A percentile compares a stretch with the other conserved stretches of the same genome.
These are phyloP conservation scores for Dioctria linearis DNA, from an alignment of 2,888 invertebrate species.

Conservation along the genomic window DNA sequence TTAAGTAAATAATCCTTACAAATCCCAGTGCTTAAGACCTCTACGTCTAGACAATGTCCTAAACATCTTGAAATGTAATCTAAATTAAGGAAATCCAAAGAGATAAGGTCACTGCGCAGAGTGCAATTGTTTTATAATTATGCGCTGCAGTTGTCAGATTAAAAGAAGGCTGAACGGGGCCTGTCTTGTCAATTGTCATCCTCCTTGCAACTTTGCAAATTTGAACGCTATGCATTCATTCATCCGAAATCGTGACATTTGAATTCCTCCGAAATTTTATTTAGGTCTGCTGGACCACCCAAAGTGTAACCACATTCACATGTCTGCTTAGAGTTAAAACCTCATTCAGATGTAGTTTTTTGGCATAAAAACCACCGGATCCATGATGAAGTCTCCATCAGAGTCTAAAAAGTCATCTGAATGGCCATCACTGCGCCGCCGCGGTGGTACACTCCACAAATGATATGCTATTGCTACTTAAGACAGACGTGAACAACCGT, in stretches of 20 bases:
- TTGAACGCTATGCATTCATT: slow-evolving; percentile 19
- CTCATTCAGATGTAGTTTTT: slow-evolving; percentile 39
- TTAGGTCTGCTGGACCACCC: slow-evolving; percentile 25
- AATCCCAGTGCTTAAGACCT: not conserved
- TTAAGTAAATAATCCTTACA: slow-evolving; percentile 41
- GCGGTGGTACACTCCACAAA: slow-evolving; percentile 20
- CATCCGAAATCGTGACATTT: slow-evolving; percentile 30
- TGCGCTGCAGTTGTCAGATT: not conserved
- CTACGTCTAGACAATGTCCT: slow-evolving; percentile 36
- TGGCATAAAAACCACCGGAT: slow-evolving; percentile 19
- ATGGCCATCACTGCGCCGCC: not conserved
- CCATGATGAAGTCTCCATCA: slow-evolving; percentile 33
- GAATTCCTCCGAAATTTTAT: slow-evolving; percentile 24
- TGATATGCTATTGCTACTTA: slow-evolving; percentile 47
- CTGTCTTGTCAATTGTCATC: not conserved
- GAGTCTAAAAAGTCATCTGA: slow-evolving; percentile 2
- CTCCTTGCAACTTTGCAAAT: not conserved
- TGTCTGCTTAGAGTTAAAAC: not conserved
- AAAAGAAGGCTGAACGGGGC: not conserved
- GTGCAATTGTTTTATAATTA: slow-evolving; percentile 20
- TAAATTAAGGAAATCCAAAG: slow-evolving; percentile 36
- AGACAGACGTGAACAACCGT: slow-evolving; percentile 26
- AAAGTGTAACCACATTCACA: slow-evolving; percentile 37
- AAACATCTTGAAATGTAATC: slow-evolving; percentile 25
- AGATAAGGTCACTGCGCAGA: slow-evolving; percentile 17